Conservation (phyloP, 2,888 invertebrate species). For the Piscicola geometra region DNA sequence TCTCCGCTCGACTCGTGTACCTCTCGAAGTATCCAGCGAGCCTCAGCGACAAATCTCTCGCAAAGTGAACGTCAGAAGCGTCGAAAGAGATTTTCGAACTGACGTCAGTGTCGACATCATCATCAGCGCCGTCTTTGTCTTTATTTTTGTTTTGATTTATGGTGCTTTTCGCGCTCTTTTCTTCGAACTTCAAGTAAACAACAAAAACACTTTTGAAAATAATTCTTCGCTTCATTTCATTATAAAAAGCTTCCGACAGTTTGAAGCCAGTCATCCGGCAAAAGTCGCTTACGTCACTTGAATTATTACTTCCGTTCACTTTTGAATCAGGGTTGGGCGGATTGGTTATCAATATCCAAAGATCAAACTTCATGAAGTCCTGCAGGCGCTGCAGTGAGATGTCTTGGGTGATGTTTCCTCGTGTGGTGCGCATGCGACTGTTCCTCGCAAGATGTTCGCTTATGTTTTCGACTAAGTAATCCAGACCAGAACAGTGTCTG, state of each 20-base stretch:
- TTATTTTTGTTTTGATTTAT: not conserved
- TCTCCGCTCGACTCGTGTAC: not conserved
- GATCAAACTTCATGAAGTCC: not conserved
- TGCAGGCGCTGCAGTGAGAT: not conserved
- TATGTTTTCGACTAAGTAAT: too few relatives aligned
- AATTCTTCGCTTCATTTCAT: not conserved
- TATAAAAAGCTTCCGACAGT: not conserved
- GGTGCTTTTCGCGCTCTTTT: not conserved
- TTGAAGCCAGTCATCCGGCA: not conserved
- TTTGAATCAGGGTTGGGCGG: not conserved
- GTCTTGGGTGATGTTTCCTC: not conserved
- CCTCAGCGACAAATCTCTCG: not conserved
- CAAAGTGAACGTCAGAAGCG: not conserved
- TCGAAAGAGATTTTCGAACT: not conserved
- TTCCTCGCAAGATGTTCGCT: too few relatives aligned
- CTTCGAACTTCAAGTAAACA: not conserved
- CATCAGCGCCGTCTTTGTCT: not conserved
- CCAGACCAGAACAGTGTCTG: too few relatives aligned
- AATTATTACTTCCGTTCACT: not conserved
- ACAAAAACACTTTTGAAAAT: constrained; percentile 11
- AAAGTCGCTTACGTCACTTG: not conserved
- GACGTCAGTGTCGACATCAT: not conserved
- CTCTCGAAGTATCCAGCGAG: not conserved
- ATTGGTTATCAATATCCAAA: constrained; percentile 3
- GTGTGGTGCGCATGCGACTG: not conserved